Conservation (phyloP, 2,888 invertebrate species). For the Pammene aurita region DNA sequence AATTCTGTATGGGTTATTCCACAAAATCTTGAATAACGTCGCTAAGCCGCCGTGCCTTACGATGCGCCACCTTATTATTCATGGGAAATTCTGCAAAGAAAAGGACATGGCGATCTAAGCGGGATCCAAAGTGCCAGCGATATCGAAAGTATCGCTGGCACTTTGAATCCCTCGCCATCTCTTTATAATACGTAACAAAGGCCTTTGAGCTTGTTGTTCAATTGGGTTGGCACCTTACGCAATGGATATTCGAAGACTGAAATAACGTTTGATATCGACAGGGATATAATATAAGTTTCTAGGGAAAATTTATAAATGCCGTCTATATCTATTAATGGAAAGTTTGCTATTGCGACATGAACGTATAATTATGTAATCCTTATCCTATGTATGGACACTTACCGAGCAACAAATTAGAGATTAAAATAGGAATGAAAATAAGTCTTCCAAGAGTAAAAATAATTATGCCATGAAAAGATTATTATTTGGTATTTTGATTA, state of each 20-base stretch:
- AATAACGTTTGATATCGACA: slow-evolving; percentile 17
- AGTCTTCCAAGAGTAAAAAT: too few relatives aligned
- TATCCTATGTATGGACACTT: too few relatives aligned
- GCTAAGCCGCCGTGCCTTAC: not conserved
- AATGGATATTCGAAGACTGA: slow-evolving; percentile 7
- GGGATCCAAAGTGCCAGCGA: too few relatives aligned
- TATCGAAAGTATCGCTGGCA: slow-evolving; percentile 9
- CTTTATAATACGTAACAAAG: slow-evolving; percentile 10
- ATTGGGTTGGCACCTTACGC: slow-evolving; percentile 7
- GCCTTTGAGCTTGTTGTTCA: slow-evolving; percentile 9
- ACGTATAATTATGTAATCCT: not conserved
- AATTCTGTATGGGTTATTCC: not conserved
- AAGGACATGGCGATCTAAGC: not conserved
- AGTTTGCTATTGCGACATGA: not conserved
- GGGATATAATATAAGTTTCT: slow-evolving; percentile 15
- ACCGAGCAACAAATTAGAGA: too few relatives aligned
- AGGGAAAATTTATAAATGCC: not conserved
- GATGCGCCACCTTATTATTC: slow-evolving; percentile 8
- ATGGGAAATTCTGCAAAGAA: slow-evolving; percentile 13
- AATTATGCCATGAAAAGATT: too few relatives aligned
- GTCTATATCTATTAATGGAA: not conserved
- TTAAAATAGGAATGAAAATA: too few relatives aligned
- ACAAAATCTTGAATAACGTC: slow-evolving; percentile 13
- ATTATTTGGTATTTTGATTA: too few relatives aligned
- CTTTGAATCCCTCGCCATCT: slow-evolving; percentile 3